phyloP scores from a whole-genome alignment of 2,113 vertebrate genomes.

The Solea solea region DNA sequence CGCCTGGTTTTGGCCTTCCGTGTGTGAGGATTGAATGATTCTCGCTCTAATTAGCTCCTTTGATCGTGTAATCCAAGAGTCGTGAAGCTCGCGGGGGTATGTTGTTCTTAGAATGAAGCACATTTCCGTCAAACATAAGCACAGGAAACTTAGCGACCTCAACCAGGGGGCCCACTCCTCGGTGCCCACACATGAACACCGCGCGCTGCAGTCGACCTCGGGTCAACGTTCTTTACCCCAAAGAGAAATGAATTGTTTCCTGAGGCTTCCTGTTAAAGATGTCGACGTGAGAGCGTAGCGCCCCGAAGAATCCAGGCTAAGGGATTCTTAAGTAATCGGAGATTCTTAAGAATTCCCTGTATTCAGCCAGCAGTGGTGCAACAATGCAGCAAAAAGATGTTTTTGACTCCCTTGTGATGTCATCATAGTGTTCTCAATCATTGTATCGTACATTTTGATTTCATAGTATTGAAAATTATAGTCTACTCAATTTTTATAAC shows the following conservation, averaged over 20 bases:
- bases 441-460: too few species aligned
- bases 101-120: conserved; percentile 53
- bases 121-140: conserved; percentile 31
- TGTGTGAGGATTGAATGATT: conserved; percentile 8
- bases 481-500: too few species aligned
- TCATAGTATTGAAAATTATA: too few species aligned
- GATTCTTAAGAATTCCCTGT: background rate
- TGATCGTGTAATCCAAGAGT: conserved; percentile 31
- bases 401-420: too few species aligned
- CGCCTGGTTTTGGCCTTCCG: background rate
- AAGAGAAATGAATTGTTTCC: conserved; percentile 54
- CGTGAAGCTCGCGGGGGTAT: conserved; percentile 15
- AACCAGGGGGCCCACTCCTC: conserved; percentile 20
- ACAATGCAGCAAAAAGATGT: too few species aligned
- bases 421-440: too few species aligned
- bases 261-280: conserved; percentile 29
- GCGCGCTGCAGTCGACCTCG: conserved; percentile 23
- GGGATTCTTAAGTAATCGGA: background rate
- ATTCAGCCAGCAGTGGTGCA: too few species aligned
- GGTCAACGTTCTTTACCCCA: conserved; percentile 25
- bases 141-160: conserved; percentile 31
- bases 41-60: conserved; percentile 32
- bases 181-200: conserved; percentile 45
- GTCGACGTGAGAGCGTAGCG: background rate
- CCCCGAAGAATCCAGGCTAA: conserved; percentile 8